Conservation (phyloP, 1,140 invertebrate genomes). For the Tigriopus japonicus region DNA sequence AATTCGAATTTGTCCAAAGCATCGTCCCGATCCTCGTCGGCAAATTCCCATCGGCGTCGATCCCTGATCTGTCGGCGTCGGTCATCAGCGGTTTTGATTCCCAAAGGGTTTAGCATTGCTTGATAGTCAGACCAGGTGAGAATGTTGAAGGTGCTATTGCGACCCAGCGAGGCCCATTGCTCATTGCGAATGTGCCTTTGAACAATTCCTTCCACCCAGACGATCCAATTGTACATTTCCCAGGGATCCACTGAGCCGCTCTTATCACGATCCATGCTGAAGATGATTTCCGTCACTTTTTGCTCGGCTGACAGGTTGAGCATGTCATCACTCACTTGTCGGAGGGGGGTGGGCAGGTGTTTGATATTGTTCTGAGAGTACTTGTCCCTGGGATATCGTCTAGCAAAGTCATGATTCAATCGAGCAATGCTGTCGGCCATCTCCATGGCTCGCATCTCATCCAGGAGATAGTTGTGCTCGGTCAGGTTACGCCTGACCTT, state of each 20-base stretch:
- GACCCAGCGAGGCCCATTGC: neutral
- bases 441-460: no score
- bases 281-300: neutral
- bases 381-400: no score
- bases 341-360: no score
- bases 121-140: neutral
- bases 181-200: neutral
- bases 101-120: neutral
- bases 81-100: neutral
- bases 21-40: constrained; percentile 1
- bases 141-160: neutral
- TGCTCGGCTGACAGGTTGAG: no score
- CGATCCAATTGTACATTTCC: neutral
- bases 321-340: no score
- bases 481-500: no score
- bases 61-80: neutral
- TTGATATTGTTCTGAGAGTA: no score
- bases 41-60: neutral
- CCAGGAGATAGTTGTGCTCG: no score
- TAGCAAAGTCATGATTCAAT: no score
- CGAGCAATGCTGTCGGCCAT: no score
- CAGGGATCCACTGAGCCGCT: neutral
- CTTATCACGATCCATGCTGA: neutral
- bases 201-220: neutral
- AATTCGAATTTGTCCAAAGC: neutral